Conservation (phyloP, 2,888 invertebrate genomes). For the Pheosia gnoma region DNA sequence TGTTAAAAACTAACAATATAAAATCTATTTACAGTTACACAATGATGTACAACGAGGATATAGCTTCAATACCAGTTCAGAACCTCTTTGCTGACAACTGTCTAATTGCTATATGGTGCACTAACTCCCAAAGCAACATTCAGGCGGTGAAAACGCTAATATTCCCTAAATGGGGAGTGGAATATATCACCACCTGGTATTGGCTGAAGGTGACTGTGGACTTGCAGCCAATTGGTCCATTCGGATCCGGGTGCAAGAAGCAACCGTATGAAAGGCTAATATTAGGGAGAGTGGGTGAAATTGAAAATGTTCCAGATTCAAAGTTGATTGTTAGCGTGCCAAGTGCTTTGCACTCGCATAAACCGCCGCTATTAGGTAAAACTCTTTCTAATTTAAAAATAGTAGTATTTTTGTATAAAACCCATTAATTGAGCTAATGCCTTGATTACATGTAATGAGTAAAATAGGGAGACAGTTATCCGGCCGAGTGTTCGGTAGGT, state of each 20-base stretch:
- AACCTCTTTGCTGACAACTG: constrained; percentile 85
- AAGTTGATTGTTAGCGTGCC: constrained; percentile 92
- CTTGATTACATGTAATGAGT: too few relatives aligned
- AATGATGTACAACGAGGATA: constrained; percentile 91
- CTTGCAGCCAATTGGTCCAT: constrained; percentile 87
- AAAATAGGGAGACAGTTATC: too few relatives aligned
- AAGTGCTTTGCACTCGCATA: constrained; percentile 97
- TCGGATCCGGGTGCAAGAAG: constrained; percentile 87
- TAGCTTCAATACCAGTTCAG: constrained; percentile 88
- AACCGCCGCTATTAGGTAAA: constrained; percentile 87
- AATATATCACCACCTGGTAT: constrained; percentile 89
- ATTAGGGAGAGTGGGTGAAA: constrained; percentile 65
- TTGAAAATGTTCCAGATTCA: constrained; percentile 65
- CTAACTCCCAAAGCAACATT: constrained; percentile 91
- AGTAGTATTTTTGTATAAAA: too few relatives aligned
- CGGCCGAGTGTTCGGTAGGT: too few relatives aligned
- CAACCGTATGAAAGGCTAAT: constrained; percentile 94
- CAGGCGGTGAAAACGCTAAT: constrained; percentile 87
- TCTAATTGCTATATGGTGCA: constrained; percentile 95
- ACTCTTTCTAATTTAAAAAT: not conserved
- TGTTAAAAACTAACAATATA: too few relatives aligned
- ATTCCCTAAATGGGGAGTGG: constrained; percentile 91
- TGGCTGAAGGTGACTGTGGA: constrained; percentile 94
- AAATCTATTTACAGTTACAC: constrained; percentile 85
- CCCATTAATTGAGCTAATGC: too few relatives aligned